These are phyloP conservation scores for Lepus oiostolus DNA, from an alignment of 2,797 vertebrate genomes.

Conservation along the genomic window DNA sequence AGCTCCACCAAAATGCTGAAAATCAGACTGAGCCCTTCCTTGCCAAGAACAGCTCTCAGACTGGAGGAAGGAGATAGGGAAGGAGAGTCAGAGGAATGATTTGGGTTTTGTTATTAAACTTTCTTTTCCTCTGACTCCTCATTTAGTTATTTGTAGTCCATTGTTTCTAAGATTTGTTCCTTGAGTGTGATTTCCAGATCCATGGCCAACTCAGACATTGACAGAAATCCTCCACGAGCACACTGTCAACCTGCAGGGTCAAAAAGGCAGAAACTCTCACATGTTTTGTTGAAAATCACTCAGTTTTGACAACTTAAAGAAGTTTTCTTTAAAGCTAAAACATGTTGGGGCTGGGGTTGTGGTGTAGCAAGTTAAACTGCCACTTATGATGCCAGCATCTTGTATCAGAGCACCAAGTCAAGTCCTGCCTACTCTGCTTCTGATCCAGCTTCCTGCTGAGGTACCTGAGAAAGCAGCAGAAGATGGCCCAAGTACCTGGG, in stretches of 20 bases:
- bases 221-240: constrained; percentile 22
- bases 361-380: too few relatives aligned
- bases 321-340: constrained; percentile 12
- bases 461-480: too few relatives aligned
- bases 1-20: background rate
- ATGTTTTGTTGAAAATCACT: background rate
- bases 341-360: background rate
- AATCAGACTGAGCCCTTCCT: background rate
- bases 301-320: constrained; percentile 37
- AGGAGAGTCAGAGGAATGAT: background rate
- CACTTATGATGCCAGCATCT: too few relatives aligned
- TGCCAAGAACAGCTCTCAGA: background rate
- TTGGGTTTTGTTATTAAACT: constrained; percentile 37
- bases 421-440: too few relatives aligned
- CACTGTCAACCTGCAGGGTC: background rate
- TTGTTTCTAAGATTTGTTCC: constrained; percentile 32
- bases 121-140: background rate
- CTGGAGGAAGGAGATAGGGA: background rate
- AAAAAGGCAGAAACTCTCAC: background rate
- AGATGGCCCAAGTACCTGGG: too few relatives aligned
- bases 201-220: constrained; percentile 25
- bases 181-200: constrained; percentile 24
- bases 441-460: too few relatives aligned
- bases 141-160: background rate
- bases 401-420: too few relatives aligned